These are phyloP conservation scores for Ptychadena robeensis DNA, from an alignment of 2,797 vertebrate species.

Conservation along the genomic window DNA sequence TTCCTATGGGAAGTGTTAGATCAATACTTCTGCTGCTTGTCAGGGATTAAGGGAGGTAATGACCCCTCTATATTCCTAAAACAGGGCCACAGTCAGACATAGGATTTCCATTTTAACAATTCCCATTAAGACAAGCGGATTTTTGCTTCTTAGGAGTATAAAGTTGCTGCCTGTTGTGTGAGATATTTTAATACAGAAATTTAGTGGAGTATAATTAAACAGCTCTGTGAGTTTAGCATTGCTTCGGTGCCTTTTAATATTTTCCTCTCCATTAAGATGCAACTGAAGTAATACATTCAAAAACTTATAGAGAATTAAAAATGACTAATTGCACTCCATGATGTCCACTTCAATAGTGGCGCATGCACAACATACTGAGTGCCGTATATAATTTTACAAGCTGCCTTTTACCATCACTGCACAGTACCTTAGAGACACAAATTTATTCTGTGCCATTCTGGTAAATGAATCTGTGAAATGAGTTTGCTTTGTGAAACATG, in stretches of 20 bases:
- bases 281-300: constrained; percentile 16
- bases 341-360: neutral
- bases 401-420: neutral
- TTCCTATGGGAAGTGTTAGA: neutral
- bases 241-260: constrained; percentile 20
- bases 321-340: constrained; percentile 31
- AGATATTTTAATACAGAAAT: constrained; percentile 1
- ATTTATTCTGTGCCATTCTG: neutral
- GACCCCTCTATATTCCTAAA: neutral
- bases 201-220: neutral
- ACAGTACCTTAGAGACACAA: neutral
- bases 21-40: neutral
- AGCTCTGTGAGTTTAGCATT: constrained; percentile 12
- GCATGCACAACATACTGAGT: neutral
- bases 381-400: neutral
- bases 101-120: neutral
- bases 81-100: neutral
- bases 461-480: neutral
- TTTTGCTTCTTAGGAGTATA: neutral
- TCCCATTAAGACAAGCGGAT: neutral
- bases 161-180: neutral
- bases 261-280: constrained; percentile 2
- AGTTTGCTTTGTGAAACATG: neutral
- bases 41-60: neutral
- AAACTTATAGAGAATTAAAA: constrained; percentile 37